Base-by-base conservation (phyloP, 53 echinoderm and acorn worm species). In the Astropecten irregularis region DNA sequence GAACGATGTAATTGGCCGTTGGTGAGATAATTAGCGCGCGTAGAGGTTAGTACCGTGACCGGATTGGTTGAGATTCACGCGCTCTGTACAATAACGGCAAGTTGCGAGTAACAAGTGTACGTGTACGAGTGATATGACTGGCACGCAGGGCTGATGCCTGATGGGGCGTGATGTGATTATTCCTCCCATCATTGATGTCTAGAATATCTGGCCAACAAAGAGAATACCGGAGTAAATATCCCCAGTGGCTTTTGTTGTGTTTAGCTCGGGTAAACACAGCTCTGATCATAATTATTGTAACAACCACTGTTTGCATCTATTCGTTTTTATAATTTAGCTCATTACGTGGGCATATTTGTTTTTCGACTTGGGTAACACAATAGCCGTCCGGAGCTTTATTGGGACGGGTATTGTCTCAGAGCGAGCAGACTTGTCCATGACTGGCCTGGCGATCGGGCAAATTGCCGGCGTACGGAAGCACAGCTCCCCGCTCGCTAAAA, bases 291-390 rank as follows among this genome's bases (percentile, higher is more conserved):
- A 68, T 68, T 68, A 79, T 79, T 79, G 79, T 62, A 61, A 62
- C 60, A 44, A 79, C 56, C 46, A 61, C 79, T 79, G 48, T 77
- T 39, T 15, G 31, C 30, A 21, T 42, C 21, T 79, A 47, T 61
- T 61, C 79, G 61, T 79, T 79, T 44, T 79, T 62, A 61, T 62
- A 79, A 79, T 79, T 77, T 77, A 79, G 61, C 79, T 79, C 62
- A 62, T 79, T 79, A 79, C 61, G 79, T 30, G 48, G 79, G 62
- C 79, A 60, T 79, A 79, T 79, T 79, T 79, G 62, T 79, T 79
- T 61, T 79, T 68, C 42, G 42, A 56, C 61, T 34, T 29, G 60
- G 61, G 32, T 56, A 13, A 31, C 48, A 79, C 79, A 79, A 79
- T 79, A 39, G 62, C 60, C 32, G 62, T 20, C 30, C 6, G 48